These are phyloP conservation scores for Tinamus major DNA, from an alignment of 2,797 vertebrate species.

Conservation along the genomic window DNA sequence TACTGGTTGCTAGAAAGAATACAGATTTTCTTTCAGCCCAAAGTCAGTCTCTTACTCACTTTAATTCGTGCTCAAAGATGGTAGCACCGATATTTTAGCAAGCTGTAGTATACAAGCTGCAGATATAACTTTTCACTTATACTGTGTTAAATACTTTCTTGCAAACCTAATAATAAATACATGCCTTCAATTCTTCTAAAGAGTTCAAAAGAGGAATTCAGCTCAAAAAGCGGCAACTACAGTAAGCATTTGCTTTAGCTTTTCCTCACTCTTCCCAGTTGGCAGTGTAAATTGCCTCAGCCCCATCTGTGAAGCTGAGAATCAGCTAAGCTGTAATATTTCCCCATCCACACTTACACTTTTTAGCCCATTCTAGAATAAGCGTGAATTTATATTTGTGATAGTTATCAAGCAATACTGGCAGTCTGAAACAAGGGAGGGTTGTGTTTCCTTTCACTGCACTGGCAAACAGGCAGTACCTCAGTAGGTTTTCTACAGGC, in stretches of 20 bases:
- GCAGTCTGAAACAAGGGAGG: background rate
- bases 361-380: background rate
- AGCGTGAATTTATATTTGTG: background rate
- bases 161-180: background rate
- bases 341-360: background rate
- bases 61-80: background rate
- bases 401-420: background rate
- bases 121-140: background rate
- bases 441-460: background rate
- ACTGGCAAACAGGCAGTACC: accelerated
- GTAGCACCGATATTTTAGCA: background rate
- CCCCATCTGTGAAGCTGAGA: background rate
- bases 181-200: background rate
- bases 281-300: background rate
- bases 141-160: background rate
- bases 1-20: background rate
- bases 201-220: background rate
- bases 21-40: background rate
- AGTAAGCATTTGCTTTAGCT: background rate
- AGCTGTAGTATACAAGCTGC: background rate
- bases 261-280: background rate
- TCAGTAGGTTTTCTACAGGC: background rate
- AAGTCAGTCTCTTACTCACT: background rate
- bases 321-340: background rate
- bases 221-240: background rate